Conservation (phyloP, 2,797 vertebrate species). For the Myripristis jacobus region DNA sequence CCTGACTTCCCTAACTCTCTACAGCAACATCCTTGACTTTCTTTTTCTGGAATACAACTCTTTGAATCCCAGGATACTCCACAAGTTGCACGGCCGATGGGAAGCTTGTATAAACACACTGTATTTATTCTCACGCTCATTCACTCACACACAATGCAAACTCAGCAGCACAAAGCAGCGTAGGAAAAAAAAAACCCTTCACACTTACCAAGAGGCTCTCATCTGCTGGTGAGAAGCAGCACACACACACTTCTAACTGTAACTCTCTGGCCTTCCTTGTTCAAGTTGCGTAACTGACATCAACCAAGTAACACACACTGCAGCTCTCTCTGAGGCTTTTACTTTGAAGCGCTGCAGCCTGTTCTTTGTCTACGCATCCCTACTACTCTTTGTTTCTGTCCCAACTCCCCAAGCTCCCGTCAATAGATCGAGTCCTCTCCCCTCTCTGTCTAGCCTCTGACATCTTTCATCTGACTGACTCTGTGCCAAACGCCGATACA, state of each 20-base stretch:
- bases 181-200: slow-evolving; percentile 8
- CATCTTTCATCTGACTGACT: slow-evolving; percentile 1
- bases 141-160: slow-evolving; percentile 1
- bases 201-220: slow-evolving; percentile 15
- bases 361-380: background rate
- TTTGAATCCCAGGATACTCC: too few relatives aligned
- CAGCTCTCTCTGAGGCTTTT: background rate
- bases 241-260: slow-evolving; percentile 20
- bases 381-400: background rate
- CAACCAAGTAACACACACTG: slow-evolving; percentile 26
- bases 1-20: too few relatives aligned
- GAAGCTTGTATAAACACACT: background rate
- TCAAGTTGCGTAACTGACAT: background rate
- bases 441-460: background rate
- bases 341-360: background rate
- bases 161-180: slow-evolving; percentile 28
- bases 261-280: slow-evolving; percentile 4
- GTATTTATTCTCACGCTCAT: background rate
- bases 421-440: background rate
- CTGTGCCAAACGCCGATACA: slow-evolving; percentile 1
- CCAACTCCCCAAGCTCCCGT: too few relatives aligned
- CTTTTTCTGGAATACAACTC: too few relatives aligned
- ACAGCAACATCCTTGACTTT: too few relatives aligned
- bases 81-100: too few relatives aligned
- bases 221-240: slow-evolving; percentile 5